A percentile compares a stretch with the other conserved stretches of the same genome.
Evolutionary conservation across 2,888 invertebrate species (phyloP).

Genomic region (Macaria liturata): DNA sequence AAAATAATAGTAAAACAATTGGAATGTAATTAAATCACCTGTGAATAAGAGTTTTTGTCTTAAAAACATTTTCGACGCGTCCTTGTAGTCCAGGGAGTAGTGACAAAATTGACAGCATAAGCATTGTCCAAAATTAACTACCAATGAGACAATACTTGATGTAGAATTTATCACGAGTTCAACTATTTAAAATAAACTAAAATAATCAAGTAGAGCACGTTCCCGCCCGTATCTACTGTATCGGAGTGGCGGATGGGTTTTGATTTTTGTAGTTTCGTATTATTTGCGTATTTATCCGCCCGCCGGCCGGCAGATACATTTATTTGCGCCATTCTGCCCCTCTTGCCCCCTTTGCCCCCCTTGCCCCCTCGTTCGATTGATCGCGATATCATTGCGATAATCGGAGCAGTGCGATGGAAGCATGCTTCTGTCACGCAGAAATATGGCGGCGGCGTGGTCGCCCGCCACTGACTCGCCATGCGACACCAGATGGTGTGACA

Average conservation of each 20-base stretch:
- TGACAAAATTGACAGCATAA: too few relatives aligned
- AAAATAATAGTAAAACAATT: too few relatives aligned
- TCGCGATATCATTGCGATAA: conserved; percentile 83
- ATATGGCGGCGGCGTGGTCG: conserved; percentile 60
- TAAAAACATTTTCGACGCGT: too few relatives aligned
- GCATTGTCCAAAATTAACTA: too few relatives aligned
- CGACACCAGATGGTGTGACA: background rate
- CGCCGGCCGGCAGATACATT: conserved; percentile 81
- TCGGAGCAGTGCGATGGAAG: conserved; percentile 68
- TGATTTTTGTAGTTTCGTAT: conserved; percentile 84
- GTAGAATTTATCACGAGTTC: too few relatives aligned
- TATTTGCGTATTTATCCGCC: conserved; percentile 72
- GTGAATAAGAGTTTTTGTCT: too few relatives aligned
- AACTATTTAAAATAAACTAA: too few relatives aligned
- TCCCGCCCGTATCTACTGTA: conserved; percentile 46
- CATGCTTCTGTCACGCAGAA: conserved; percentile 69
- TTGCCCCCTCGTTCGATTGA: conserved; percentile 74
- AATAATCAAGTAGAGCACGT: conserved; percentile 56
- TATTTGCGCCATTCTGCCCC: conserved; percentile 75
- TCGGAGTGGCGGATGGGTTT: conserved; percentile 79
- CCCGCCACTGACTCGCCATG: conserved; percentile 38
- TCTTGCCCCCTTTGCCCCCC: conserved; percentile 51
- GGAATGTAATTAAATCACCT: too few relatives aligned
- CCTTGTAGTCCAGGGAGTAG: too few relatives aligned
- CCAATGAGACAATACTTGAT: too few relatives aligned